Conservation (phyloP, 1,140 invertebrate genomes). For the Drosophila sp. region DNA sequence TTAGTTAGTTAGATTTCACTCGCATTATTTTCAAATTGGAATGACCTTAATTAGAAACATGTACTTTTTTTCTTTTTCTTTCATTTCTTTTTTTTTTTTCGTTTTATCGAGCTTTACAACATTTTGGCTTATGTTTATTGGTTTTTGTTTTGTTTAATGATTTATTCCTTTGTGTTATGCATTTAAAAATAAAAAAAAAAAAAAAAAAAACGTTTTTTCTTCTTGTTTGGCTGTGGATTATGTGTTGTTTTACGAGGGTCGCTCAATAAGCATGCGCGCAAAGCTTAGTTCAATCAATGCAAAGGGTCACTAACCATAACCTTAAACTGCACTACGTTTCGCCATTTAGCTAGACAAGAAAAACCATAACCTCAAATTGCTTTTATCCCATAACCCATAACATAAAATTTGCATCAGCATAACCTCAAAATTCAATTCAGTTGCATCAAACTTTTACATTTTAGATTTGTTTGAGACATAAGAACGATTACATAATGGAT, state of each 20-base stretch:
- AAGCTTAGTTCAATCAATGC: too few species aligned
- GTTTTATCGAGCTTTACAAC: conserved; percentile 61
- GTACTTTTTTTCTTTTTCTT: conserved; percentile 65
- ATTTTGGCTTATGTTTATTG: conserved; percentile 45
- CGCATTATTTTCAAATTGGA: conserved; percentile 79
- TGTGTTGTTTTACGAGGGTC: conserved; percentile 19
- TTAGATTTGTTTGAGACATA: too few species aligned
- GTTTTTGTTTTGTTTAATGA: conserved; percentile 32
- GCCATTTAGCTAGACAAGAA: too few species aligned
- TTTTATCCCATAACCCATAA: too few species aligned
- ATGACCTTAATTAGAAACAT: conserved; percentile 82
- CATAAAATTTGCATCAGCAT: too few species aligned
- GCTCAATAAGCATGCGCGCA: background rate
- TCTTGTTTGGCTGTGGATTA: conserved; percentile 47
- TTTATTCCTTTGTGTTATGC: conserved; percentile 20
- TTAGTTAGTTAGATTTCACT: conserved; percentile 71
- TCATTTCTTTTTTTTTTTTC: conserved; percentile 26
- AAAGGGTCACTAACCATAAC: too few species aligned
- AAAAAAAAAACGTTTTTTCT: conserved; percentile 24
- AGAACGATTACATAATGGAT: too few species aligned
- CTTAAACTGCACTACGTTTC: too few species aligned
- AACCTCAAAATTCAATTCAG: too few species aligned
- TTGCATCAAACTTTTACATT: too few species aligned
- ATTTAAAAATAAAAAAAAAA: conserved; percentile 3
- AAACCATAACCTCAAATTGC: too few species aligned